Base-by-base conservation (phyloP, 2,888 invertebrate genomes). In the Serrognathus titanus region DNA sequence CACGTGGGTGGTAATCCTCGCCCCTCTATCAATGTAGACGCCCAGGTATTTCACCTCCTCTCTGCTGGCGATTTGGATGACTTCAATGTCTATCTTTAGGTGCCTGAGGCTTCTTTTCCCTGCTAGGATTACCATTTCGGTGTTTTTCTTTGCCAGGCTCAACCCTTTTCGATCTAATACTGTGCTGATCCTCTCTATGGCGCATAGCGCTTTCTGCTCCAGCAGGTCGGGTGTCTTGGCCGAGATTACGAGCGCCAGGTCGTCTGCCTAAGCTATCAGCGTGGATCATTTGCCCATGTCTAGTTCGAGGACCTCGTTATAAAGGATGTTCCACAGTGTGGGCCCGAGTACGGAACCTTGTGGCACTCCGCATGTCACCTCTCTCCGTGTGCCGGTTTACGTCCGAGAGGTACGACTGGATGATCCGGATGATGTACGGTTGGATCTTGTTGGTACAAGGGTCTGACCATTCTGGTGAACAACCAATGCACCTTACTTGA, bases 281-380 rank as follows among this genome's bases (percentile, higher is more conserved):
- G 20, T 20, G 20, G 20, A 10, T 43, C 12, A 1, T 1, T 10
- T 1, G 2, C 20, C 20, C 45, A 12, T n/a, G 2, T 48, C 12
- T 5, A 59, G 35, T 1, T 11, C 50, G 10, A 63, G 39, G 4
- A 56, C 35, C 1, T 51, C 56, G 24, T 63, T 59, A 39, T 63
- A 63, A 1, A 43, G 13, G 12, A 59, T 40, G 45, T 59, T 61
- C 54, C 54, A 54, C 13, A 54, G 38, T 9, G 38, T 51, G 3
- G 49, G 54, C 1, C 50, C 54, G 1, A 60, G 53, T 6, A n/a
- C n/a, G n/a, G n/a, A 5, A 9, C 60, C 58, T 45, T 61, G 62
- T 7, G 58, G 59, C 11, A 62, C 56, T n/a, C 63, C 60, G 12
- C 55, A 52, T 13, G 40, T 61, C 2, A 57, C 47, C 1, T 12